Conservation (phyloP, 1,140 invertebrate genomes). For the Drosophila yakuba region DNA sequence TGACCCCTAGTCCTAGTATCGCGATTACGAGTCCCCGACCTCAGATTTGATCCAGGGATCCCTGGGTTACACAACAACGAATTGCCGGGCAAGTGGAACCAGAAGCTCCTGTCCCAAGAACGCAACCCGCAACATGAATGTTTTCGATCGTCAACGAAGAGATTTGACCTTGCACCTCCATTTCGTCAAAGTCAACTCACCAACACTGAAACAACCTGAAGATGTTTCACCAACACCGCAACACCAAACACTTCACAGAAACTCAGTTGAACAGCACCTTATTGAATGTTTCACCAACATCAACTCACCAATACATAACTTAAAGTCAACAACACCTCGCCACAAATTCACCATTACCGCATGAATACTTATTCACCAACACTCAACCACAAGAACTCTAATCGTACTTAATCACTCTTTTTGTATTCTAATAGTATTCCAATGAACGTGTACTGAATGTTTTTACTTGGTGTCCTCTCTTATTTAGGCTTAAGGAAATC, state of each 20-base stretch:
- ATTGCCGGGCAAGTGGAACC: slow-evolving; percentile 57
- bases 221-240: neutral
- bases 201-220: neutral
- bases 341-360: slow-evolving; percentile 5
- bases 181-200: slow-evolving; percentile 27
- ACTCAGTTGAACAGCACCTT: too few relatives aligned
- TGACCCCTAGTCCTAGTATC: slow-evolving; percentile 36
- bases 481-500: slow-evolving; percentile 39
- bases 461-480: slow-evolving; percentile 76
- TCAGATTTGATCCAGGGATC: slow-evolving; percentile 28
- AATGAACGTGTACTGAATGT: slow-evolving; percentile 74
- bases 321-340: neutral
- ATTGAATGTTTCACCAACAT: neutral
- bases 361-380: slow-evolving; percentile 4
- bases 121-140: slow-evolving; percentile 52
- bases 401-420: slow-evolving; percentile 35
- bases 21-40: slow-evolving; percentile 32
- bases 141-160: slow-evolving; percentile 67
- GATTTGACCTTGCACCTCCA: slow-evolving; percentile 35
- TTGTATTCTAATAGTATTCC: slow-evolving; percentile 47
- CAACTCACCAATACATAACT: neutral
- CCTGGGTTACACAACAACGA: slow-evolving; percentile 76
- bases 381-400: slow-evolving; percentile 19
- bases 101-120: slow-evolving; percentile 50
- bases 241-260: neutral